Evolutionary conservation across 1,140 invertebrate genomes (phyloP), one percentile per base, ranked within the genome.

Genomic region (Calephelis virginiensis): DNA sequence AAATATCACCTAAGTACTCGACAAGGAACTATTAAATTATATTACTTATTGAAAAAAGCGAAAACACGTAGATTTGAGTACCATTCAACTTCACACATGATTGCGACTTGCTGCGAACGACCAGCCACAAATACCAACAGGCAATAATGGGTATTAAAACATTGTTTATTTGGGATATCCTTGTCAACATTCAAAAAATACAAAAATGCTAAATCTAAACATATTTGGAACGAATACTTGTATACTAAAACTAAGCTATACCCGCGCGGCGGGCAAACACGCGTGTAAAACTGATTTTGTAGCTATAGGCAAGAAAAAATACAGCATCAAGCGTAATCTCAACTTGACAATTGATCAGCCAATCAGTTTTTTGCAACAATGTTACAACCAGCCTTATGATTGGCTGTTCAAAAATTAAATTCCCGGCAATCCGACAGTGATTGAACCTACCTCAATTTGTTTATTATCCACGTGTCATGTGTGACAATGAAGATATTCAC

Each of bases 221-320:
- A 53, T 53, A 53, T 53, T 53, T 53, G 49, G 49, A 50, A 50
- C 49, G 17, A 53, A 53, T 65, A 61, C 48, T 63, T 56, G 12
- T 40, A 53, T 56, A 56, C 61, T 59, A 43, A 62, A 48, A 50
- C 63, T 66, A 66, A 28, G 64, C 63, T 38, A 67, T 6, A 43
- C 60, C 66, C 66, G 68, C 68, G 40, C 64, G 64, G 48, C 68
- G 68, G 66, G 66, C 40, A 46, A 67, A 70, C 63, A 49, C 65
- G 64, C 64, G 48, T 48, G 53, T 61, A 5, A 61, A 13, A n/a
- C n/a, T 53, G 49, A 53, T 53, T 53, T 53, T 28, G 17, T 53
- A 53, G 28, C 28, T 28, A 28, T 28, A 28, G 28, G 28, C 14
- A 53, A 50, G 49, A 17, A 53, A 53, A 53, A 28, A 28, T 28